Base-by-base conservation (phyloP, 2,113 vertebrate genomes). In the Arizona elegans region DNA sequence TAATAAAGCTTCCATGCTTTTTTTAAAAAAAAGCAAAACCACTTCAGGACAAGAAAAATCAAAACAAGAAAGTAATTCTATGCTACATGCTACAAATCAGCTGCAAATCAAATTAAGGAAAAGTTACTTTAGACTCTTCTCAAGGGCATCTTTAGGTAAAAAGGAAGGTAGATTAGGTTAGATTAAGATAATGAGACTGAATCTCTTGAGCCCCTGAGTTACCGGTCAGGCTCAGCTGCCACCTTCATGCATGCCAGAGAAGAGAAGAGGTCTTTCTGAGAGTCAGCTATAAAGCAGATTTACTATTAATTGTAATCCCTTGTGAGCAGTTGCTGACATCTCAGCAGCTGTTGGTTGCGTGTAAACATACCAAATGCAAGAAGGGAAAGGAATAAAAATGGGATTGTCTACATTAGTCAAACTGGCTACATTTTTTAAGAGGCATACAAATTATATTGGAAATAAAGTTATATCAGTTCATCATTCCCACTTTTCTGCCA, bases 321-420 rank as follows among this genome's bases (percentile, higher is more conserved):
- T 29, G 9, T 0, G 2, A 93, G 17, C 11, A 90, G 47, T 87
- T 94, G 91, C n/a, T 87, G 59, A 23, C 15, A 17, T 85, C 91
- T 91, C 92, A 93, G 55, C n/a, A 90, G 15, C 92, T 95, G 91
- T 2, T 9, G 26, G 53, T 93, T 90, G 24, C 4, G 52, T 94
- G 87, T 93, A 15, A 93, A 33, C 17, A 88, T 85, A 93, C 2
- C 1, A 1, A 88, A 10, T n/a, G 81, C 9, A 17, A 92, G 55
- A 17, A 50, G 92, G 75, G 87, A 86, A 33, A 23, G 54, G 54
- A 86, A 90, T 94, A 52, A n/a, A 90, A 15, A 88, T 93, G 90
- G 91, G 10, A 17, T 89, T 13, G 5, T 3, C 75, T 90, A 52
- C 11, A 8, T 23, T 58, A 93, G 81, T 89, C 29, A 59, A 70